A percentile compares a stretch with the other conserved stretches of the same genome.
Evolutionary conservation across 2,113 vertebrate genomes (phyloP).

Genomic region (Gnathonemus echidnorhynchus): DNA sequence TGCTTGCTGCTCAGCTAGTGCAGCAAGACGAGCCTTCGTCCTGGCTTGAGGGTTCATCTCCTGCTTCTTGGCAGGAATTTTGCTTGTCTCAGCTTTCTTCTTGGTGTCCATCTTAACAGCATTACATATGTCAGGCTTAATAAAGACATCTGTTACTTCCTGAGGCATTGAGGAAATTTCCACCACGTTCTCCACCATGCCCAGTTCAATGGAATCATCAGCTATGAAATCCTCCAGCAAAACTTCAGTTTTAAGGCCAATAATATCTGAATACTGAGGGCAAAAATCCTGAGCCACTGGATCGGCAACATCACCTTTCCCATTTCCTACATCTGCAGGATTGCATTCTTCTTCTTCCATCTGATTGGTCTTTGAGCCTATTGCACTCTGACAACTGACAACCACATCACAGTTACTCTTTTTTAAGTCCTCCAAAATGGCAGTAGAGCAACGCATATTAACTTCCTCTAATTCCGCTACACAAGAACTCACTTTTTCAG

Average conservation of each 20-base stretch:
- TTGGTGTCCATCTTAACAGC: slow-evolving; percentile 16
- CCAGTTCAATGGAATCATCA: not conserved
- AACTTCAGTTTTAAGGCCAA: not conserved
- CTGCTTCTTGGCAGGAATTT: slow-evolving; percentile 57
- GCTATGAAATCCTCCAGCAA: not conserved
- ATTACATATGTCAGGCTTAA: slow-evolving; percentile 20
- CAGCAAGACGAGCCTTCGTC: slow-evolving; percentile 66
- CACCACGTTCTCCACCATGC: not conserved
- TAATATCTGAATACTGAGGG: not conserved
- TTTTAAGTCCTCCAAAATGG: slow-evolving; percentile 22
- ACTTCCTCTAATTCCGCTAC: slow-evolving; percentile 27
- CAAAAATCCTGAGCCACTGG: not conserved
- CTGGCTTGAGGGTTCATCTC: slow-evolving; percentile 69
- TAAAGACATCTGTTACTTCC: slow-evolving; percentile 5
- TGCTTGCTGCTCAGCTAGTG: slow-evolving; percentile 61
- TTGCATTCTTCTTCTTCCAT: slow-evolving; percentile 54
- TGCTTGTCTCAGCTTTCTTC: slow-evolving; percentile 23
- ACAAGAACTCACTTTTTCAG: slow-evolving; percentile 26
- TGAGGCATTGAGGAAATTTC: slow-evolving; percentile 15
- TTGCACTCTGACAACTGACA: slow-evolving; percentile 17
- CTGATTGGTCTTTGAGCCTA: slow-evolving; percentile 43
- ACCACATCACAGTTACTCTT: not conserved
- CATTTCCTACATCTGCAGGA: slow-evolving; percentile 47
- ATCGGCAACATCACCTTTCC: not conserved
- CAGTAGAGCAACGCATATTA: slow-evolving; percentile 27